phyloP scores from a whole-genome alignment of 2,888 invertebrate species.

The Heliconius sara region DNA sequence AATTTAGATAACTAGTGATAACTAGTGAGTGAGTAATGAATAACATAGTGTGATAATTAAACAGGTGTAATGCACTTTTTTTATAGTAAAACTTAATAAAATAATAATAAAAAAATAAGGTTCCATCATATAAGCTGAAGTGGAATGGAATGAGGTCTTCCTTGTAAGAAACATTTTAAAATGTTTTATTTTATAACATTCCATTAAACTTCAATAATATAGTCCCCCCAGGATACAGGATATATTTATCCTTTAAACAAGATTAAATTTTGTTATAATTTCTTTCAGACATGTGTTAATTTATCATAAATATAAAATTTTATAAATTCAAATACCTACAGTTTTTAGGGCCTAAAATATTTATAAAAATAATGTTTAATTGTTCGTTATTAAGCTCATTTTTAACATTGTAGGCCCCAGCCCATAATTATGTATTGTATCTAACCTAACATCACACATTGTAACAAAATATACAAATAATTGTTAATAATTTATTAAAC shows the following conservation, averaged over 20 bases:
- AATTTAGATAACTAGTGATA: slow-evolving; percentile 3
- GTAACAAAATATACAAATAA: slow-evolving; percentile 39
- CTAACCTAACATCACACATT: slow-evolving; percentile 19
- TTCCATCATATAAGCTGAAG: not conserved
- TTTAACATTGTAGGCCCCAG: not conserved
- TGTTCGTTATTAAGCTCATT: not conserved
- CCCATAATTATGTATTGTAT: slow-evolving; percentile 1
- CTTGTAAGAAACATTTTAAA: not conserved
- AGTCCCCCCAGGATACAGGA: not conserved
- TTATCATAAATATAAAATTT: not conserved
- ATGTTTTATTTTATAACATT: slow-evolving; percentile 15
- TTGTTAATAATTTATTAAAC: slow-evolving; percentile 51
- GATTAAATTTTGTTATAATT: not conserved
- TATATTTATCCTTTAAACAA: not conserved
- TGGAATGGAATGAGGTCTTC: slow-evolving; percentile 11
- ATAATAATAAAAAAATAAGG: not conserved
- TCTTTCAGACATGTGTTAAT: not conserved
- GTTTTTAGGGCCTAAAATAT: not conserved
- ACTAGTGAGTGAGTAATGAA: not conserved
- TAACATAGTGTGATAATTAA: slow-evolving; percentile 18
- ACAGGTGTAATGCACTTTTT: slow-evolving; percentile 11
- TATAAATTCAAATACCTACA: not conserved
- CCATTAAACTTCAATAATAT: not conserved
- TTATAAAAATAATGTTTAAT: not conserved
- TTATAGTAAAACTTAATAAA: not conserved